phyloP scores from a whole-genome alignment of 2,113 vertebrate species.

The Notothenia coriiceps region DNA sequence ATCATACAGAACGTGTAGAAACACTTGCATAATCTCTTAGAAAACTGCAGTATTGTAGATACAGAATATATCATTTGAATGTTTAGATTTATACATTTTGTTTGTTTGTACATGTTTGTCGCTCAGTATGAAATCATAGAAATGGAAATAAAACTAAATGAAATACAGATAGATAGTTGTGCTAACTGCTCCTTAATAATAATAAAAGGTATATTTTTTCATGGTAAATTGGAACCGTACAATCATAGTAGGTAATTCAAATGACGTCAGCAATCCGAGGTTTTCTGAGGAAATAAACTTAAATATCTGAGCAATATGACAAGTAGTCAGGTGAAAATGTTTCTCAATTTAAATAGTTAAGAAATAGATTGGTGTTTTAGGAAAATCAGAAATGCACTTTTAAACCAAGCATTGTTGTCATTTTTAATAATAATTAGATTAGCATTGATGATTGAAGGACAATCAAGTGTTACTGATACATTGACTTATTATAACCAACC shows the following conservation, averaged over 20 bases:
- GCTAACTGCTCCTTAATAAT: not conserved
- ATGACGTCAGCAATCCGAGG: not conserved
- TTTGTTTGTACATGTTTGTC: not conserved
- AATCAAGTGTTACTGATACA: not conserved
- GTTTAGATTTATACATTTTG: not conserved
- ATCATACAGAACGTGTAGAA: not conserved
- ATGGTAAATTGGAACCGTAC: not conserved
- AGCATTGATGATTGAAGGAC: not conserved
- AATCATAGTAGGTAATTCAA: not conserved
- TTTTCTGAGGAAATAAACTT: not conserved
- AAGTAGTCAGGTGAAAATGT: not conserved
- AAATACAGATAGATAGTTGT: not conserved
- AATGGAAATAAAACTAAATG: not conserved
- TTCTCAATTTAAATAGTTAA: not conserved
- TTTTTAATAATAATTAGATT: not conserved
- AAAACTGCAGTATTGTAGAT: not conserved
- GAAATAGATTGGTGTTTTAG: not conserved
- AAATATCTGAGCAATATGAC: not conserved
- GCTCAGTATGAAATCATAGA: not conserved
- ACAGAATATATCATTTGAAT: not conserved
- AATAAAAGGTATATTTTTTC: not conserved
- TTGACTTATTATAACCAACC: not conserved
- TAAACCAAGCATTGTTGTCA: not conserved
- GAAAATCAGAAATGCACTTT: not conserved
- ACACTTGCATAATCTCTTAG: too few species aligned